phyloP scores from a whole-genome alignment of 2,113 vertebrate species.

The Synodontis membranacea region DNA sequence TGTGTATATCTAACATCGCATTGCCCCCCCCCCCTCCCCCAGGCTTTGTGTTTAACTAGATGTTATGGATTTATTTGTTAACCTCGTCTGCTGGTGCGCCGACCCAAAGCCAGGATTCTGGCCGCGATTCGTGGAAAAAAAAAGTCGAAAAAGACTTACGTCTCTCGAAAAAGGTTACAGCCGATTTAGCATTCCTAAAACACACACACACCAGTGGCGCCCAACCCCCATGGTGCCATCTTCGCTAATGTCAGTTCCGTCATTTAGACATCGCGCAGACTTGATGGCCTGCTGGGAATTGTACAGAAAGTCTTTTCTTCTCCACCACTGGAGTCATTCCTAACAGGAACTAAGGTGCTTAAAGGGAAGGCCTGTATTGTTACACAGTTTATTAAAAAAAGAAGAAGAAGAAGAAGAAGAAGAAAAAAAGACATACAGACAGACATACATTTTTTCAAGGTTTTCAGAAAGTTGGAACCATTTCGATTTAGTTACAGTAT shows the following conservation, averaged over 20 bases:
- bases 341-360: not conserved
- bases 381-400: not conserved
- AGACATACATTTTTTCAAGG: not conserved
- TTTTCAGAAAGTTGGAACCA: not conserved
- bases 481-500: not conserved
- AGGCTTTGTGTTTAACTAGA: not conserved
- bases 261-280: constrained; percentile 20
- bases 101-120: not conserved
- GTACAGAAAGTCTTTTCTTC: constrained; percentile 5
- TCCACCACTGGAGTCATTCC: not conserved
- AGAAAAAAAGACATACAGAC: not conserved
- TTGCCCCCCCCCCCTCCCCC: too few relatives aligned
- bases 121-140: not conserved
- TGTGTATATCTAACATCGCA: not conserved
- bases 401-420: not conserved
- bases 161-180: not conserved
- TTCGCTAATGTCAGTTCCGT: not conserved
- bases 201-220: not conserved
- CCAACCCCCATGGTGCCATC: constrained; percentile 11
- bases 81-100: not conserved
- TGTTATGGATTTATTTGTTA: not conserved
- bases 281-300: constrained; percentile 19
- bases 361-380: not conserved
- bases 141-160: not conserved
- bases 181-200: not conserved